Conservation (phyloP, 30 jellyfish, hydroid and myxozoan species). For the Pelagia noctiluca region DNA sequence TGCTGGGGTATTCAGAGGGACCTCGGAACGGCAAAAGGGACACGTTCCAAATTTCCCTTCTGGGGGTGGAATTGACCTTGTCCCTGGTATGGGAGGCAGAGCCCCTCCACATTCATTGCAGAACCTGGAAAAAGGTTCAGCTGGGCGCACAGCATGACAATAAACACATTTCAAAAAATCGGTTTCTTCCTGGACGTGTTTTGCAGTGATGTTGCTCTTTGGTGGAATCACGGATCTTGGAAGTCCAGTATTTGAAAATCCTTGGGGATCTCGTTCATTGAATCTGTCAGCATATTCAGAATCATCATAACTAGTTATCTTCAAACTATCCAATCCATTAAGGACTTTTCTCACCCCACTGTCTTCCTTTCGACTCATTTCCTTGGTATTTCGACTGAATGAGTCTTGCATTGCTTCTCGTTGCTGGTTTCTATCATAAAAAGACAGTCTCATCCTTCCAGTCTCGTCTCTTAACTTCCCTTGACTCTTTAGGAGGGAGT, state of each 20-base stretch:
- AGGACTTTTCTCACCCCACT: conserved; percentile 65
- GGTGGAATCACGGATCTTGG: conserved; percentile 75
- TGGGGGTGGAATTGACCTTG: conserved; percentile 43
- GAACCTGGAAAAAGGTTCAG: conserved; percentile 87
- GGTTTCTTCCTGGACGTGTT: conserved; percentile 39
- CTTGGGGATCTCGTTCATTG: background rate
- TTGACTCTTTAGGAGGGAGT: no score
- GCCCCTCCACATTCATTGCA: conserved; percentile 89
- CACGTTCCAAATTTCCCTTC: conserved; percentile 50
- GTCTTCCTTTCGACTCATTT: conserved; percentile 43
- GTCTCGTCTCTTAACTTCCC: background rate
- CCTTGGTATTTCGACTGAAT: conserved; percentile 8
- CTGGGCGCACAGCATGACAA: conserved; percentile 81
- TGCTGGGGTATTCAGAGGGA: conserved; percentile 65
- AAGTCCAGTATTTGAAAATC: background rate
- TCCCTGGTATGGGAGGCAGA: conserved; percentile 83
- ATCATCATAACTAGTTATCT: conserved; percentile 20
- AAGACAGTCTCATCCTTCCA: background rate
- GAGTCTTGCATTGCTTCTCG: background rate
- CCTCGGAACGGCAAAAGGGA: conserved; percentile 68
- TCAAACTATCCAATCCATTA: conserved; percentile 51
- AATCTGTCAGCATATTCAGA: background rate
- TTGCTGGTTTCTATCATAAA: background rate
- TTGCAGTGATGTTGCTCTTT: conserved; percentile 59
- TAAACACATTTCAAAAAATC: conserved; percentile 62